These are phyloP conservation scores for Zaprionus inermis DNA, from an alignment of 1,140 invertebrate genomes.

Conservation along the genomic window DNA sequence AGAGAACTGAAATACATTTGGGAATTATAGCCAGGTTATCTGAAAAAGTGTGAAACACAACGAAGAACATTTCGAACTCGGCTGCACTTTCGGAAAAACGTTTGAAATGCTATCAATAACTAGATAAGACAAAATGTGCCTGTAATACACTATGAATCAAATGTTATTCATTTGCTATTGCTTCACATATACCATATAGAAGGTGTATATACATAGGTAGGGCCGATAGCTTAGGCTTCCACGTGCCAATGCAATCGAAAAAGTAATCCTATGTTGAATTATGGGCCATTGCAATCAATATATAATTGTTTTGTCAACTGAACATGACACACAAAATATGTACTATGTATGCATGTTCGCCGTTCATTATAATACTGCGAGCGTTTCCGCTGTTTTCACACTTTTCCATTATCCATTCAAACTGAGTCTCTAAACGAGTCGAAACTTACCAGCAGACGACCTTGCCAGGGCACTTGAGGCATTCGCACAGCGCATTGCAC, in stretches of 20 bases:
- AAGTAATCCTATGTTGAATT: background rate
- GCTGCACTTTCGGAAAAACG: background rate
- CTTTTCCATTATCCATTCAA: background rate
- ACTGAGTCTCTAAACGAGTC: slow-evolving; percentile 37
- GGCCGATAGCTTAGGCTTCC: background rate
- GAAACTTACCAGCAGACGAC: slow-evolving; percentile 77
- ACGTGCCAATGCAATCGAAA: background rate
- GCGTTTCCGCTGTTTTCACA: slow-evolving; percentile 9
- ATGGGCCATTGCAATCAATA: background rate
- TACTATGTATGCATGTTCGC: background rate
- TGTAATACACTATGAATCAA: background rate
- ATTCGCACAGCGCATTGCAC: slow-evolving; percentile 76
- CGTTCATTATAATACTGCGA: background rate
- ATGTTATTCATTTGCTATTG: background rate
- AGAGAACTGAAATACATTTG: background rate
- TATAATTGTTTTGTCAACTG: background rate
- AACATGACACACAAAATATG: background rate
- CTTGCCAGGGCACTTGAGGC: slow-evolving; percentile 77
- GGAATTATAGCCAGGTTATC: background rate
- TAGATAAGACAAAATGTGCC: background rate
- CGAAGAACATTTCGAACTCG: background rate
- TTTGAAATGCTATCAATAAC: background rate
- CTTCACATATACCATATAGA: background rate
- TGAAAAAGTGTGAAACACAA: background rate
- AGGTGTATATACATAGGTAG: background rate